phyloP scores from a whole-genome alignment of 2,113 vertebrate species.

The Hyaena hyaena region DNA sequence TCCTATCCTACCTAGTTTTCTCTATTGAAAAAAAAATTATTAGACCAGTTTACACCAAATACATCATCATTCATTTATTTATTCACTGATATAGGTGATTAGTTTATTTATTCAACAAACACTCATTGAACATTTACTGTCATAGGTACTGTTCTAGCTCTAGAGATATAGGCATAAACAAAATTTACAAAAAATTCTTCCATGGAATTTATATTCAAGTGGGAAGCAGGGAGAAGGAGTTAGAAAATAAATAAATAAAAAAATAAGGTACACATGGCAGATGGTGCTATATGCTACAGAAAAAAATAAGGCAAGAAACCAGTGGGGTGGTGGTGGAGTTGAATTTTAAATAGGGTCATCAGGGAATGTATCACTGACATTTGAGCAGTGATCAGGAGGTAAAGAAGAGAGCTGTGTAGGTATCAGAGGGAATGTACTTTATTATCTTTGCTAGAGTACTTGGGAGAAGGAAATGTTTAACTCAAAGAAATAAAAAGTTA shows the following conservation, averaged over 20 bases:
- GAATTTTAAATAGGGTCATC: neutral
- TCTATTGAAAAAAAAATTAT: neutral
- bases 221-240: neutral
- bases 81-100: neutral
- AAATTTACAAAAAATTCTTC: neutral
- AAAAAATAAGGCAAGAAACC: neutral
- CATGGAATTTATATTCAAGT: slow-evolving; percentile 12
- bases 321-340: neutral
- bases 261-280: neutral
- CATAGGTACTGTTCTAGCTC: neutral
- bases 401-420: neutral
- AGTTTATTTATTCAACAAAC: slow-evolving; percentile 7
- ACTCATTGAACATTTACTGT: neutral
- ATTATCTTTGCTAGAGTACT: neutral
- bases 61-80: neutral
- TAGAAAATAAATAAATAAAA: neutral
- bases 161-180: neutral
- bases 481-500: slow-evolving; percentile 16
- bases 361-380: neutral
- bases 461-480: neutral
- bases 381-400: neutral
- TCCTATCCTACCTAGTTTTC: neutral
- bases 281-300: neutral
- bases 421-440: neutral
- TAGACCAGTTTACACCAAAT: neutral